Base-by-base conservation (phyloP, 2,888 invertebrate genomes). In the Leptogaster cylindrica region DNA sequence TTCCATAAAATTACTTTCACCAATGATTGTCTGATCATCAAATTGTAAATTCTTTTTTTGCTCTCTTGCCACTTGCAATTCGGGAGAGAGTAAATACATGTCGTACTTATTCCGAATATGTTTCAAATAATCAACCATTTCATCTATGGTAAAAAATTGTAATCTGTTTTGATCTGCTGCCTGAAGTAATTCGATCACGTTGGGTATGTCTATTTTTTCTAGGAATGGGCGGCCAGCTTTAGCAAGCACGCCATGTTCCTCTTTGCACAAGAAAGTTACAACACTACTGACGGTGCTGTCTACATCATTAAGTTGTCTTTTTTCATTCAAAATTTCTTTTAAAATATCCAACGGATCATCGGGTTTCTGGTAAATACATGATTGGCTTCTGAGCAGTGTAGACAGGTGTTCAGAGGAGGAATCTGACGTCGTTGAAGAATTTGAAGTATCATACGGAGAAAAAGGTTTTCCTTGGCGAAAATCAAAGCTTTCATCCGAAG, bases 401-500 rank as follows among this genome's bases (percentile, higher is more conserved):
- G 48, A 64, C 28, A 12, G 3, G 5, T 52, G 8, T 10, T 46
- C 63, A 3, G 63, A 44, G 7, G 33, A 28, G 27, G 39, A 14
- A 10, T 64, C 48, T 3, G 48, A 48, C 2, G 23, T 39, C 14
- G n/a, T 16, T 3, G 51, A 51, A 4, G 7, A 2, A 10, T 27
- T 14, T 2, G 12, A 5, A 4, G 3, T 5, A 2, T 36, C 36
- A 1, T 8, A 10, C 7, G 44, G 3, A 5, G 41, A 2, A 2
- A 68, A 65, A 14, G 70, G 68, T 52, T 64, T 61, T 7, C 69
- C 70, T 31, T 67, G 67, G 12, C 67, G 16, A 8, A 70, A 69
- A 51, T 73, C 71, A 33, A 71, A 71, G 58, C 69, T 72, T 14
- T 72, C 71, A 12, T 68, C 67, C 0, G 72, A 72, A 16, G 70